A percentile compares a stretch with the other conserved stretches of the same genome.
These are phyloP conservation scores for Microcebus tavaratra DNA, from an alignment of 2,113 vertebrate species.

Conservation along the genomic window DNA sequence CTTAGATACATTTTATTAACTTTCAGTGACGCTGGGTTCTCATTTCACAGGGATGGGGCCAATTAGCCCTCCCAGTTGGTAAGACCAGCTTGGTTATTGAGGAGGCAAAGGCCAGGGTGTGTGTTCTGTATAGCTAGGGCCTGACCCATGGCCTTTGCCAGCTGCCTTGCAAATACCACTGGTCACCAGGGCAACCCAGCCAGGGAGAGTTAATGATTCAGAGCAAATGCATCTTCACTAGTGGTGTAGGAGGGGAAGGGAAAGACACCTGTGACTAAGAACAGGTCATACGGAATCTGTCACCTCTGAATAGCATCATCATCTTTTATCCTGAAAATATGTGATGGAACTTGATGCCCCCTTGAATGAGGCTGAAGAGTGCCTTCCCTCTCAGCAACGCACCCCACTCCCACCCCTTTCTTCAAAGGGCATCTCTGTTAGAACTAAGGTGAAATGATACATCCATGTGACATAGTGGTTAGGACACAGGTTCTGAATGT, in stretches of 20 bases:
- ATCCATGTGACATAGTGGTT: neutral
- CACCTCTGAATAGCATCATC: neutral
- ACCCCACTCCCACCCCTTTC: rapidly evolving
- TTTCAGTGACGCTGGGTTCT: constrained; percentile 46
- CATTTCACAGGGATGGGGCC: constrained; percentile 73
- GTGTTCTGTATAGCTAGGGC: constrained; percentile 60
- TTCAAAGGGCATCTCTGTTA: neutral
- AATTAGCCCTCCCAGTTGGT: constrained; percentile 76
- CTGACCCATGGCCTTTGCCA: constrained; percentile 71
- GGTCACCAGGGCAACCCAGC: constrained; percentile 69
- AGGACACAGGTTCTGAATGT: neutral
- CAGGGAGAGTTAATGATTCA: constrained; percentile 53
- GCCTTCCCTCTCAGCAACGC: neutral
- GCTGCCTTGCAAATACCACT: constrained; percentile 67
- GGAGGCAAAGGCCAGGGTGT: constrained; percentile 63
- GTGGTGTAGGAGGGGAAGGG: neutral
- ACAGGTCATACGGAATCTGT: neutral
- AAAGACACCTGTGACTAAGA: neutral
- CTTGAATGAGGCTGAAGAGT: neutral
- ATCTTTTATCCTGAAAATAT: neutral
- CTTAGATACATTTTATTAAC: constrained; percentile 69
- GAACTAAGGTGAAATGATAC: neutral
- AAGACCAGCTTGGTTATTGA: constrained; percentile 73
- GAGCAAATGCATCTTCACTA: constrained; percentile 20
- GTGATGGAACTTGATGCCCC: neutral